A percentile compares a stretch with the other conserved stretches of the same genome.
Evolutionary conservation across 1,140 invertebrate genomes (phyloP).

Genomic region (Aphelinus atriplicis): DNA sequence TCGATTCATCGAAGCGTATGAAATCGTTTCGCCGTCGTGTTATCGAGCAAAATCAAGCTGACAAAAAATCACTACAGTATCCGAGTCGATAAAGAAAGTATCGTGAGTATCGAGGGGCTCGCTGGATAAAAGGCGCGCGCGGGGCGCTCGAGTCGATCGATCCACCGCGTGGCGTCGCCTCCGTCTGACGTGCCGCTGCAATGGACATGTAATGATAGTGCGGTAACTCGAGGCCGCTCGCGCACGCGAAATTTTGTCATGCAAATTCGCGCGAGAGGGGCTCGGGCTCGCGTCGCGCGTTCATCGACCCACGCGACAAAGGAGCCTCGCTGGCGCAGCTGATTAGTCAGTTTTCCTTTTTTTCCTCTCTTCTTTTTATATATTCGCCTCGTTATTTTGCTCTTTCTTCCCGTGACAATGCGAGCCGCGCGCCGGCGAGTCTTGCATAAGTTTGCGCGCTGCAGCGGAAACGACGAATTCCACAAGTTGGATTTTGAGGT

Average conservation of each 20-base stretch:
- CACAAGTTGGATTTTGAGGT: neutral
- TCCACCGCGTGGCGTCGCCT: slow-evolving; percentile 16
- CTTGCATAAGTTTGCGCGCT: slow-evolving; percentile 32
- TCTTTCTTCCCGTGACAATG: slow-evolving; percentile 18
- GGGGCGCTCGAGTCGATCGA: slow-evolving; percentile 4
- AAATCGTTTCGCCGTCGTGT: too few species aligned
- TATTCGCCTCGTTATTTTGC: neutral
- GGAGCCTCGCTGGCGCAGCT: neutral
- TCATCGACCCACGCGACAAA: slow-evolving; percentile 25
- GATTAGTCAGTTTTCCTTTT: slow-evolving; percentile 30
- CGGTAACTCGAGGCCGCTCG: too few species aligned
- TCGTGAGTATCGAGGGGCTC: neutral
- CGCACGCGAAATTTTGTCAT: slow-evolving; percentile 31
- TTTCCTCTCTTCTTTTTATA: neutral
- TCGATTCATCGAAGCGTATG: too few species aligned
- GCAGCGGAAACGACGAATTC: slow-evolving; percentile 36
- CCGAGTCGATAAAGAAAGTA: slow-evolving; percentile 7
- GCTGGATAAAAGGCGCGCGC: neutral
- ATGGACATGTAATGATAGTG: neutral
- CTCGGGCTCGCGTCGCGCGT: neutral
- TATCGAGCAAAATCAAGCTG: too few species aligned
- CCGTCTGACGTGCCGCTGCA: neutral
- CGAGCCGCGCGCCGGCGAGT: neutral
- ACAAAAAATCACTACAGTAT: slow-evolving; percentile 1
- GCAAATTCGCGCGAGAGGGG: slow-evolving; percentile 8